These are phyloP conservation scores for Salarias fasciatus DNA, from an alignment of 2,797 vertebrate species.

Conservation along the genomic window DNA sequence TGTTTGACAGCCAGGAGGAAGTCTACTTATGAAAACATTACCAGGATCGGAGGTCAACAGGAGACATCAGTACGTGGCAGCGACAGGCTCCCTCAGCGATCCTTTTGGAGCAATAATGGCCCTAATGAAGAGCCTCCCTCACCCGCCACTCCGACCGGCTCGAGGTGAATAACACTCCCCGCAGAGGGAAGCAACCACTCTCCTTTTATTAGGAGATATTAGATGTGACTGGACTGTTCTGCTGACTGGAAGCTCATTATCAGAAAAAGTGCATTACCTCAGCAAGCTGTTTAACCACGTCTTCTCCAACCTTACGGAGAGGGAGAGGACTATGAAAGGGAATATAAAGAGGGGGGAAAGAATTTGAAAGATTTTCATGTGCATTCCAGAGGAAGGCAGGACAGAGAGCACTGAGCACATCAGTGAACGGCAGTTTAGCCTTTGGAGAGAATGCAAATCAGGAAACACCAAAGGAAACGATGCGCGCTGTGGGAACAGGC, in stretches of 20 bases:
- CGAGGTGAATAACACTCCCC: constrained; percentile 41
- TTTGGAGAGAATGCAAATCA: constrained; percentile 61
- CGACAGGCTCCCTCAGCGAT: constrained; percentile 5
- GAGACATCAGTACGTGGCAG: constrained; percentile 31
- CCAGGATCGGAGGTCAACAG: constrained; percentile 44
- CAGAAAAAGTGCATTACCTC: constrained; percentile 46
- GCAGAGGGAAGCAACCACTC: constrained; percentile 46
- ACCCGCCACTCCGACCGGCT: constrained; percentile 33
- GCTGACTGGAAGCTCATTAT: constrained; percentile 55
- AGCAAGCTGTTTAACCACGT: constrained; percentile 25
- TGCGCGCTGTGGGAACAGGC: constrained; percentile 51
- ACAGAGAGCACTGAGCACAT: constrained; percentile 29
- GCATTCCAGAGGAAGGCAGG: constrained; percentile 35
- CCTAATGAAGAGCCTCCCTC: constrained; percentile 48
- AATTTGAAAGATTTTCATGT: constrained; percentile 20
- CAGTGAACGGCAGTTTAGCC: constrained; percentile 31
- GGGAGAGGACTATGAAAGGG: constrained; percentile 10
- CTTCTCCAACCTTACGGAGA: background rate
- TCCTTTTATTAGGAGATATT: constrained; percentile 58
- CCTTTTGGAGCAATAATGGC: constrained; percentile 40
- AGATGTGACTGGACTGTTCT: constrained; percentile 53
- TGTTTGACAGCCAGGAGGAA: constrained; percentile 12
- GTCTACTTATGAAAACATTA: constrained; percentile 6
- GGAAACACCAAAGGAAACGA: constrained; percentile 43
- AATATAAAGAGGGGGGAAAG: constrained; percentile 6